Conservation (phyloP, 1,140 invertebrate species). For the Idris sp. region DNA sequence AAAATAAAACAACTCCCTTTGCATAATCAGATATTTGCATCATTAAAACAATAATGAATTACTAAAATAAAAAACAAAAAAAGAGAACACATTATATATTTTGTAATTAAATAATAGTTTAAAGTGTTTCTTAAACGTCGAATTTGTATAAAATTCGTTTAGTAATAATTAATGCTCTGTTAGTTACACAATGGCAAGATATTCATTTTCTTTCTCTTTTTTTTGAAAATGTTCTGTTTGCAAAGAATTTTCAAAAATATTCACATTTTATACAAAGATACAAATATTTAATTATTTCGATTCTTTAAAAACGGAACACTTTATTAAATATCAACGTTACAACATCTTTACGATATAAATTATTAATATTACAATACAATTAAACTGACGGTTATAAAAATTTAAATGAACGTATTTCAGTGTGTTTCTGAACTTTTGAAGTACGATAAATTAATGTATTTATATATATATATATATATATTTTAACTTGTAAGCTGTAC, state of each 20-base stretch:
- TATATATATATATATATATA: not conserved
- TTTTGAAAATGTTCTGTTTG: conserved; percentile 31
- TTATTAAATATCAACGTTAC: conserved; percentile 24
- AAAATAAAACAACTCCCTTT: conserved; percentile 17
- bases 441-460: conserved; percentile 14
- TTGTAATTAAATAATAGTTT: conserved; percentile 18
- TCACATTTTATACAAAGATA: conserved; percentile 23
- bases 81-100: conserved; percentile 20
- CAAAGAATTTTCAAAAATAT: conserved; percentile 8
- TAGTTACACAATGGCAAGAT: conserved; percentile 57
- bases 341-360: conserved; percentile 24
- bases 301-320: conserved; percentile 33
- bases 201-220: conserved; percentile 3
- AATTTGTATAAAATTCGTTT: conserved; percentile 12
- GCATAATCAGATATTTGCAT: conserved; percentile 31
- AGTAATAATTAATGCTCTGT: conserved; percentile 21
- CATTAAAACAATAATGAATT: conserved; percentile 37
- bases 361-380: conserved; percentile 15
- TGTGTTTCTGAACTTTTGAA: conserved; percentile 3
- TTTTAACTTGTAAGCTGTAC: no score
- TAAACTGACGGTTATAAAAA: conserved; percentile 20
- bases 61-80: conserved; percentile 33
- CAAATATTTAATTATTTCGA: conserved; percentile 1
- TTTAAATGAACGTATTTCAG: conserved; percentile 5
- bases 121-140: conserved; percentile 33